Conservation (phyloP, 2,113 vertebrate genomes). For the Anoura caudifer region DNA sequence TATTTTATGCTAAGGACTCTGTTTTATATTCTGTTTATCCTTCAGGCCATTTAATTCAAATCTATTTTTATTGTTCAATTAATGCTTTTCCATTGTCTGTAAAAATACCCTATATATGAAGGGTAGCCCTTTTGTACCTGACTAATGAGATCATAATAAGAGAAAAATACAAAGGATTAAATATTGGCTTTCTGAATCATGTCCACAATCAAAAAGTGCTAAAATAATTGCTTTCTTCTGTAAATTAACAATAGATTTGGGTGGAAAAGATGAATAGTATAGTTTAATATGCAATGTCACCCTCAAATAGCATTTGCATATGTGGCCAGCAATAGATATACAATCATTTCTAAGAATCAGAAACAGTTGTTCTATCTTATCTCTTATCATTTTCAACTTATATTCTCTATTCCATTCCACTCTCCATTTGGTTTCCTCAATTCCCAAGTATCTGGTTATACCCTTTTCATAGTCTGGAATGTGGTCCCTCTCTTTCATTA, state of each 20-base stretch:
- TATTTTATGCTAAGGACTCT: neutral
- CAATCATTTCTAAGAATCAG: neutral
- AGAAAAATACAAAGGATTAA: neutral
- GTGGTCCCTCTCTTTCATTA: neutral
- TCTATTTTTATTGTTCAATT: neutral
- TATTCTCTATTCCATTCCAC: neutral
- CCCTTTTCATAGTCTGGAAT: neutral
- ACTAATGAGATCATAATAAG: neutral
- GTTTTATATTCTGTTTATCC: neutral
- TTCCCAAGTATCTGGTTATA: neutral
- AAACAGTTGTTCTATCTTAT: neutral
- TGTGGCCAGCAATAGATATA: neutral
- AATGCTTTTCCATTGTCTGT: neutral
- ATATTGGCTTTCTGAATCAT: neutral
- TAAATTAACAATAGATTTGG: neutral
- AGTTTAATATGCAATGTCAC: neutral
- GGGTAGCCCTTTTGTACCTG: neutral
- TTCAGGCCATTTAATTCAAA: slow-evolving; percentile 26
- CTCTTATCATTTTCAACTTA: neutral
- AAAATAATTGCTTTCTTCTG: neutral
- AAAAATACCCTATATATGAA: neutral
- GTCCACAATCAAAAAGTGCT: neutral
- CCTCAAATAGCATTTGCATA: neutral
- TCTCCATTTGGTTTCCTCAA: neutral
- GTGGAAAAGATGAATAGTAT: neutral